Conservation (phyloP, 2,797 vertebrate species). For the Trichosurus vulpecula region DNA sequence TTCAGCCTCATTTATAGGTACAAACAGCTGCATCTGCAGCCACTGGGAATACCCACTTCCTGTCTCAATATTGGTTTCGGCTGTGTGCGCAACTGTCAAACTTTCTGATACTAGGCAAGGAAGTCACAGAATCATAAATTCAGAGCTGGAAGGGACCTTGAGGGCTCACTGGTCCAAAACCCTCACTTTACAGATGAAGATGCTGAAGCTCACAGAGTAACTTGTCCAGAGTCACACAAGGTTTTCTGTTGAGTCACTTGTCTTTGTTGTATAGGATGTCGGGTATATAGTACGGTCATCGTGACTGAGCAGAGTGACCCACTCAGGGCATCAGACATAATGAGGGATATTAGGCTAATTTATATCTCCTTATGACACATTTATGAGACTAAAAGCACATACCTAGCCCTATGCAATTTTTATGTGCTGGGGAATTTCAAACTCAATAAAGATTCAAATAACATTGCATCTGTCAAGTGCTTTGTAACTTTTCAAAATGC, state of each 20-base stretch:
- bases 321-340: neutral
- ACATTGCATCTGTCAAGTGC: neutral
- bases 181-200: neutral
- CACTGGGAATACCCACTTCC: neutral
- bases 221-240: neutral
- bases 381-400: neutral
- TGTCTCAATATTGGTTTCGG: neutral
- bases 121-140: neutral
- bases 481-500: constrained; percentile 32
- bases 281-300: neutral
- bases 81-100: neutral
- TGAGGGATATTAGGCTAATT: neutral
- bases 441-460: constrained; percentile 5
- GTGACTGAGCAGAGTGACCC: constrained; percentile 7
- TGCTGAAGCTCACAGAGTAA: neutral
- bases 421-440: neutral
- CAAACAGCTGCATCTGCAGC: neutral
- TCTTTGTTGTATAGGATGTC: neutral
- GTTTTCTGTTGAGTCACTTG: neutral
- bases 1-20: neutral
- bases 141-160: neutral
- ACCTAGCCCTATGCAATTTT: neutral
- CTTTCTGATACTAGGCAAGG: neutral
- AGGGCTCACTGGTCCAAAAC: neutral
- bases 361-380: neutral